Conservation (phyloP, 2,797 vertebrate species). For the Diglossa cyanea region DNA sequence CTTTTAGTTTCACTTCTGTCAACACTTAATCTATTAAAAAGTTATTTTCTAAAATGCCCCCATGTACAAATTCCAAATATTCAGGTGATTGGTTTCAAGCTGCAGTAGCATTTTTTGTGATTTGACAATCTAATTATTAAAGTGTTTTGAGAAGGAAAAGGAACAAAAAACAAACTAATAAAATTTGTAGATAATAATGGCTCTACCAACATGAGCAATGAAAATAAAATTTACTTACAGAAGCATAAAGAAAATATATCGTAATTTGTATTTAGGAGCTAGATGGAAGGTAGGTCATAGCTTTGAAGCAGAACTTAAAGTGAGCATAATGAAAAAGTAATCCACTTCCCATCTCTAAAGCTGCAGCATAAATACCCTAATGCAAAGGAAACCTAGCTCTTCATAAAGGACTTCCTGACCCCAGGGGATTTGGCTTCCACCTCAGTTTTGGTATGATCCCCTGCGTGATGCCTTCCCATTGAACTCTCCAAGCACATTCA, state of each 20-base stretch:
- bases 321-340: background rate
- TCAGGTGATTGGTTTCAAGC: background rate
- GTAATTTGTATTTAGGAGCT: background rate
- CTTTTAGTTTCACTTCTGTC: background rate
- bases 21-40: background rate
- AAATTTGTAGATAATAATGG: background rate
- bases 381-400: background rate
- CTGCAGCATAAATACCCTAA: background rate
- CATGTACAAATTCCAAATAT: background rate
- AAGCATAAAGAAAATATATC: background rate
- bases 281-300: background rate
- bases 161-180: background rate
- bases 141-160: background rate
- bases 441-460: background rate
- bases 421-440: background rate
- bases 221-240: background rate
- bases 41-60: background rate
- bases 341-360: background rate
- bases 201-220: background rate
- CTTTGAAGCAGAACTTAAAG: background rate
- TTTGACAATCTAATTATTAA: background rate
- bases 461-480: background rate
- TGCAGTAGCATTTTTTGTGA: background rate
- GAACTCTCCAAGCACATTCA: background rate
- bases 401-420: background rate